These are phyloP conservation scores for Alectura lathami DNA, from an alignment of 2,113 vertebrate species.

Conservation along the genomic window DNA sequence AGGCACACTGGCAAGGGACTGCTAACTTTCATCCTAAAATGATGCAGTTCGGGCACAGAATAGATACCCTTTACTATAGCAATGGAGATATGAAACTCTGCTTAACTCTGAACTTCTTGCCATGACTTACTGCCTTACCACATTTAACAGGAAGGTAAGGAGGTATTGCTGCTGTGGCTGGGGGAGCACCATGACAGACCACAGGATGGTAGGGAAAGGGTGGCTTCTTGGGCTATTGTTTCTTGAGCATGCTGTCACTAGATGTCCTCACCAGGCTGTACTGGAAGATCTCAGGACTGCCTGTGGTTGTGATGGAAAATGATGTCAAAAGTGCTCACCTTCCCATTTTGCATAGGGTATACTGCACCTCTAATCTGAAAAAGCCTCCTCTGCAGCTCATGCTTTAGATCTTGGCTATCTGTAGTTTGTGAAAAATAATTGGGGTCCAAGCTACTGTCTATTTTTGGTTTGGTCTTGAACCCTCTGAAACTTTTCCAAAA, in stretches of 20 bases:
- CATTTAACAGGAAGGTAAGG: not conserved
- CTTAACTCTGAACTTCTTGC: not conserved
- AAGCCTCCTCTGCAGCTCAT: not conserved
- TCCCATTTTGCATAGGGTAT: rapidly evolving
- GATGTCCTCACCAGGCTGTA: rapidly evolving
- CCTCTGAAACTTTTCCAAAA: not conserved
- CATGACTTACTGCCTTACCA: not conserved
- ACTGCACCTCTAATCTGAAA: not conserved
- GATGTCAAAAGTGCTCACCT: not conserved
- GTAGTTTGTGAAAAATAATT: not conserved
- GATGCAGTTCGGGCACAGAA: not conserved
- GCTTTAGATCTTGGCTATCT: not conserved
- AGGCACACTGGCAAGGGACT: not conserved
- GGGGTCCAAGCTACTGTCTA: not conserved
- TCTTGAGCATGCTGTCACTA: not conserved
- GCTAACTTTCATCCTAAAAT: not conserved
- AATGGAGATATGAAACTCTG: not conserved
- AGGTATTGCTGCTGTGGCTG: not conserved
- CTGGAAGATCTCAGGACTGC: not conserved
- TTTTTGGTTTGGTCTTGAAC: not conserved
- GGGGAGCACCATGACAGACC: not conserved
- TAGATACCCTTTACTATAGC: not conserved
- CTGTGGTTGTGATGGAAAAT: not conserved
- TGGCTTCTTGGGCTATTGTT: not conserved
- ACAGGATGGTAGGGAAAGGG: not conserved